Base-by-base conservation (phyloP, 2,113 vertebrate species). In the Nothobranchius furzeri region DNA sequence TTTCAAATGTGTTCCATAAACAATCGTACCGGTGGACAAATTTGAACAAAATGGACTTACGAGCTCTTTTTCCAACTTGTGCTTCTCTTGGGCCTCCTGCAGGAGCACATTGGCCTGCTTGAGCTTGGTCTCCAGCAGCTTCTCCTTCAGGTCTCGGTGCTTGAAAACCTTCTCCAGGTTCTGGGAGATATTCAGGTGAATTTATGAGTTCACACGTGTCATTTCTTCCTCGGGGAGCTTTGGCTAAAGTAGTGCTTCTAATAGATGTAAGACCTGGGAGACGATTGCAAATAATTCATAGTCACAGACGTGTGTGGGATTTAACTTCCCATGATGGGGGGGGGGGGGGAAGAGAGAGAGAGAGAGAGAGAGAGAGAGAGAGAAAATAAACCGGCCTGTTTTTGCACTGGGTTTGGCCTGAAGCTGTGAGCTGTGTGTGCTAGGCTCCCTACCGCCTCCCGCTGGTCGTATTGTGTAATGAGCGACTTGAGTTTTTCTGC, bases 81-180 rank as follows among this genome's bases (percentile, higher is more conserved):
- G 95, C 74, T 90, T 94, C 37, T 95, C 95, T 81, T 96, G 93
- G 0, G 92, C 89, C 79, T 98, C 95, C 82, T 96, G 96, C 89
- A 98, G 93, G 64, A 96, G 67, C 87, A 96, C 82, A 84, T 95
- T 95, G 1, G 96, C 96, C 79, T 99, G 95, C 12, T 94, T 80
- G 4, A 99, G 91, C 79, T 98, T 98, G 60, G 96, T 96, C 70
- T 99, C 97, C 87, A 96, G 91, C 75, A 99, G 90, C 88, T 99
- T 96, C 90, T 99, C 97, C 55, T 99, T 96, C 86, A 99, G 92
- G 80, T 99, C 97, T 91, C 95, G 89, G 88, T 99, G 96, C 76
- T 98, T 98, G 92, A 99, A 98, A 78, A 99, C 95, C 90, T 98
- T 98, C 82, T 99, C 95, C 83, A 99, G 92, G 87, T 99, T 97